These are phyloP conservation scores for Epinephelus lanceolatus DNA, from an alignment of 2,113 vertebrate genomes.

Conservation along the genomic window DNA sequence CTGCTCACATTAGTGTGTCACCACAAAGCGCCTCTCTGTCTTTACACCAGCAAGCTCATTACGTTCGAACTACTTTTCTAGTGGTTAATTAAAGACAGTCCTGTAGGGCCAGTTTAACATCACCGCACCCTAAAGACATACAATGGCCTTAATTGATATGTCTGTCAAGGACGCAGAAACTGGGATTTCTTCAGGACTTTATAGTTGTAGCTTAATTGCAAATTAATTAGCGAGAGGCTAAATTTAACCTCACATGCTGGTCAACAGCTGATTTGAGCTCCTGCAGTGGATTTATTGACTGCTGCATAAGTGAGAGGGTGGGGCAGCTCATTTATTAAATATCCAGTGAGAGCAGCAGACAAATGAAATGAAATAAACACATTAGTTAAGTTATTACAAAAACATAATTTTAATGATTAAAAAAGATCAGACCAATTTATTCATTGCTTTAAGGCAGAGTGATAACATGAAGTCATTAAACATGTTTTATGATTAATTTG, in stretches of 20 bases:
- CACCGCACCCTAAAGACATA: conserved; percentile 35
- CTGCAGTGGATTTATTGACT: conserved; percentile 12
- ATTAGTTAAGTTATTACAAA: not conserved
- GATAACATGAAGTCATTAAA: not conserved
- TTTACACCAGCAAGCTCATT: not conserved
- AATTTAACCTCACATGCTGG: conserved; percentile 27
- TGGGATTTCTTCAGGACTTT: not conserved
- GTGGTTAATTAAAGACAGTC: conserved; percentile 40
- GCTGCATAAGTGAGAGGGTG: not conserved
- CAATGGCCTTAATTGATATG: conserved; percentile 40
- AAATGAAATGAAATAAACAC: not conserved
- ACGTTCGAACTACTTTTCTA: not conserved
- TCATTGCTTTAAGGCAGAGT: not conserved
- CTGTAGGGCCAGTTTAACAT: conserved; percentile 33
- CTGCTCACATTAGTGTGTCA: not conserved
- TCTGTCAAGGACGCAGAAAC: conserved; percentile 21
- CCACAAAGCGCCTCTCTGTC: not conserved
- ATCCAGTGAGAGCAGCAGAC: not conserved
- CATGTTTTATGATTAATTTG: not conserved
- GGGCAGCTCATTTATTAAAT: conserved; percentile 7
- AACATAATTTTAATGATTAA: not conserved
- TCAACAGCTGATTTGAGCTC: not conserved
- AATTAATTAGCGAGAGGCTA: conserved; percentile 32
- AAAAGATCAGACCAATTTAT: not conserved
- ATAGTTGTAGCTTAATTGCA: conserved; percentile 12